Percentiles rank a stretch among this genome's conserved stretches.
Conservation (phyloP, 2,888 invertebrate species). For the Agonopterix arenella region DNA sequence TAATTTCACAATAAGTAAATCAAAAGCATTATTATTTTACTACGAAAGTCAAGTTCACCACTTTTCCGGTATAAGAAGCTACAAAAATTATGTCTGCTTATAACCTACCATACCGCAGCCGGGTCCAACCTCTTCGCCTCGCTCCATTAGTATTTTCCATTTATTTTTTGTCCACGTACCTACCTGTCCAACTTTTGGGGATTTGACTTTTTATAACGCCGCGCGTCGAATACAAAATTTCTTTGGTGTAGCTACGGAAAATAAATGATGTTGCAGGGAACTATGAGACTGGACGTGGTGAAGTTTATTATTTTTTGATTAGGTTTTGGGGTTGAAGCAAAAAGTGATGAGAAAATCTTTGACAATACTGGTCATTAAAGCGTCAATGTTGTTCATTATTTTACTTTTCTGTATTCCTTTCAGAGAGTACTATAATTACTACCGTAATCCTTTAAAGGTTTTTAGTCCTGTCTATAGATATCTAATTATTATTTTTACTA, state of each 20-base stretch:
- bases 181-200: slow-evolving; percentile 74
- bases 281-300: slow-evolving; percentile 32
- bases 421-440: too few relatives aligned
- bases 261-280: slow-evolving; percentile 66
- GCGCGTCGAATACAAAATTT: slow-evolving; percentile 73
- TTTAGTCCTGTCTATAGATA: too few relatives aligned
- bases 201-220: slow-evolving; percentile 67
- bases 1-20: too few relatives aligned
- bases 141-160: slow-evolving; percentile 77
- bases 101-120: slow-evolving; percentile 45
- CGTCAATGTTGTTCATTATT: not conserved
- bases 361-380: too few relatives aligned
- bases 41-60: too few relatives aligned
- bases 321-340: slow-evolving; percentile 33
- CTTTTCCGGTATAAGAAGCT: too few relatives aligned
- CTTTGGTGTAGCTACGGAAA: slow-evolving; percentile 60
- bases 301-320: slow-evolving; percentile 58
- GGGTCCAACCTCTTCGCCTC: slow-evolving; percentile 58
- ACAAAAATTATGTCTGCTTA: not conserved
- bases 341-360: not conserved
- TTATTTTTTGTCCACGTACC: slow-evolving; percentile 77
- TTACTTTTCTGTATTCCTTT: not conserved
- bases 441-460: too few relatives aligned
- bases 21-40: too few relatives aligned
- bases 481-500: too few relatives aligned